Percentiles rank a stretch among this genome's conserved stretches.
Evolutionary conservation across 2,888 invertebrate genomes (phyloP).

Genomic region (Timandra comae): DNA sequence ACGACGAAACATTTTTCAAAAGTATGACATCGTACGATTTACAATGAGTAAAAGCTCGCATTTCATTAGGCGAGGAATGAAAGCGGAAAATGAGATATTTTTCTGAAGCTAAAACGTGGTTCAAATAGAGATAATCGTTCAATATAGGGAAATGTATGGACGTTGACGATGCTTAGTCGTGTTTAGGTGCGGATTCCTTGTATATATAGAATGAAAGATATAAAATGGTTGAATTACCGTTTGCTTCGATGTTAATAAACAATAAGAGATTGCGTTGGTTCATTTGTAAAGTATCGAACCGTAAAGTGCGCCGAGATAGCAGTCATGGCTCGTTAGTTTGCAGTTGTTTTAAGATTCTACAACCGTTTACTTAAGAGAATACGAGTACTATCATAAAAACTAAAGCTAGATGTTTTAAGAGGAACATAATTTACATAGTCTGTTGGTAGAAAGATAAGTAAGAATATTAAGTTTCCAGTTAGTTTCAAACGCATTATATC

Average conservation of each 20-base stretch:
- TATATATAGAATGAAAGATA: too few relatives aligned
- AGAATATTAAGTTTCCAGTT: slow-evolving; percentile 1
- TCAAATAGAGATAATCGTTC: slow-evolving; percentile 31
- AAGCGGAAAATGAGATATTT: slow-evolving; percentile 53
- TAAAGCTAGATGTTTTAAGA: too few relatives aligned
- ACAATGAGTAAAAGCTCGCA: slow-evolving; percentile 57
- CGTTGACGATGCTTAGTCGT: too few relatives aligned
- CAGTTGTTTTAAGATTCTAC: too few relatives aligned
- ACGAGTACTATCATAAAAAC: slow-evolving; percentile 5
- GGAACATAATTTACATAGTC: slow-evolving; percentile 20
- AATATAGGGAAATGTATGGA: too few relatives aligned
- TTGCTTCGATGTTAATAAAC: too few relatives aligned
- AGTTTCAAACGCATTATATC: slow-evolving; percentile 14
- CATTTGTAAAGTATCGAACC: too few relatives aligned
- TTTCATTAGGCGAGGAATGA: slow-evolving; percentile 62
- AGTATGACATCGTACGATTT: slow-evolving; percentile 41
- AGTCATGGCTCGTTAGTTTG: not conserved
- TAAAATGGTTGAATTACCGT: too few relatives aligned
- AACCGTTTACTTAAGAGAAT: not conserved
- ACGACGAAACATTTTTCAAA: slow-evolving; percentile 46
- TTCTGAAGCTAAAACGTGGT: slow-evolving; percentile 35
- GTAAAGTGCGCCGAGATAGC: too few relatives aligned
- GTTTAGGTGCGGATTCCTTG: too few relatives aligned
- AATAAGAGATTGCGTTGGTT: too few relatives aligned
- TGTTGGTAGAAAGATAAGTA: slow-evolving; percentile 18